phyloP scores from a whole-genome alignment of 2,113 vertebrate species.

The Anolis sagrei region DNA sequence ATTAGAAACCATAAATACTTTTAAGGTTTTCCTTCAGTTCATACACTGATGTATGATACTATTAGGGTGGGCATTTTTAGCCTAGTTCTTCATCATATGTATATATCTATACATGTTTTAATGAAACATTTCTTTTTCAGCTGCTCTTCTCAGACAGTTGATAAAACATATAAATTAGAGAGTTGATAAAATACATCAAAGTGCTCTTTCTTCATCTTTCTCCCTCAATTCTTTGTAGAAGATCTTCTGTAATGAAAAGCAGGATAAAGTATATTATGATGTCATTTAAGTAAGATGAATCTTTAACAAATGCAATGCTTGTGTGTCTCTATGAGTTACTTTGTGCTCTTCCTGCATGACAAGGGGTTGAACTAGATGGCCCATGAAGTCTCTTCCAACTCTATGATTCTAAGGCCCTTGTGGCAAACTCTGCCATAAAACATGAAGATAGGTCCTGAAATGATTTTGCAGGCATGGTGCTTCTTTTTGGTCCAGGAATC shows the following conservation, averaged over 20 bases:
- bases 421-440: slow-evolving; percentile 36
- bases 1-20: slow-evolving; percentile 44
- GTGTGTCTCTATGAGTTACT: no score
- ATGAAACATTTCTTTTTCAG: slow-evolving; percentile 52
- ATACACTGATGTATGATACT: slow-evolving; percentile 39
- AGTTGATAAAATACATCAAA: slow-evolving; percentile 43
- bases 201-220: slow-evolving; percentile 51
- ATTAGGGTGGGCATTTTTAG: slow-evolving; percentile 29
- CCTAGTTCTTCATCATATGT: slow-evolving; percentile 41
- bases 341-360: no score
- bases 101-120: slow-evolving; percentile 54
- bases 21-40: slow-evolving; percentile 36
- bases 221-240: neutral
- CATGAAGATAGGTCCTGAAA: neutral
- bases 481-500: neutral
- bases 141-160: slow-evolving; percentile 23
- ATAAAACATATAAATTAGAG: slow-evolving; percentile 44
- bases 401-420: neutral
- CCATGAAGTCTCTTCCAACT: no score
- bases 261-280: neutral
- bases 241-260: neutral
- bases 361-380: no score
- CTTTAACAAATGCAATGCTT: slow-evolving; percentile 31
- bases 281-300: slow-evolving; percentile 30
- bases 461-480: neutral